Conservation (phyloP, 2,113 vertebrate genomes). For the Pseudonaja textilis region DNA sequence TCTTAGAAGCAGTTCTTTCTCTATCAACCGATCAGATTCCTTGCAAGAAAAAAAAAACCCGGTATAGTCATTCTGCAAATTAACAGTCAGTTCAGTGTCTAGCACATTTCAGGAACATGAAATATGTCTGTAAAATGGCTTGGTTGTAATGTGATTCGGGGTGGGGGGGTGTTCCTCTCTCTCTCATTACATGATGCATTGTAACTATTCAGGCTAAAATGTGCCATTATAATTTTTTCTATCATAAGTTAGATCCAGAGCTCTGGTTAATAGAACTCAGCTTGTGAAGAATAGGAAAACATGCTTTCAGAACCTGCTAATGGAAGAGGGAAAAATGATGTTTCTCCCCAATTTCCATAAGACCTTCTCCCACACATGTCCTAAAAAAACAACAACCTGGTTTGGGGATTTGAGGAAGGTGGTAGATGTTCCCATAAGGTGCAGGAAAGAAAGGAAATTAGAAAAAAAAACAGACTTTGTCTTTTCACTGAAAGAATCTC, state of each 20-base stretch:
- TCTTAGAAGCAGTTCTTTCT: conserved; percentile 10
- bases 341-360: neutral
- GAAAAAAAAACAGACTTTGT: neutral
- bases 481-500: neutral
- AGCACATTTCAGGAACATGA: conserved; percentile 6
- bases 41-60: neutral
- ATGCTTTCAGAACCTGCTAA: neutral
- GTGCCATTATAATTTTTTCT: neutral
- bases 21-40: neutral
- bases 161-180: neutral
- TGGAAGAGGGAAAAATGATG: neutral
- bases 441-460: neutral
- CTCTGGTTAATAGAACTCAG: neutral
- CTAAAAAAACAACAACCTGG: no score
- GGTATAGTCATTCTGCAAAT: neutral
- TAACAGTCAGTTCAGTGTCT: neutral
- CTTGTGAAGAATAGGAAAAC: neutral
- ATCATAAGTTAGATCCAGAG: neutral
- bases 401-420: neutral
- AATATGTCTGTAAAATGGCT: conserved; percentile 18
- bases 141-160: conserved; percentile 7
- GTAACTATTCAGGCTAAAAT: neutral
- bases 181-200: neutral
- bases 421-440: neutral
- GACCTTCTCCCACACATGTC: no score